Evolutionary conservation across 2,113 vertebrate species (phyloP), one percentile per base, ranked within the genome.

Genomic region (Oxyruncus cristatus): DNA sequence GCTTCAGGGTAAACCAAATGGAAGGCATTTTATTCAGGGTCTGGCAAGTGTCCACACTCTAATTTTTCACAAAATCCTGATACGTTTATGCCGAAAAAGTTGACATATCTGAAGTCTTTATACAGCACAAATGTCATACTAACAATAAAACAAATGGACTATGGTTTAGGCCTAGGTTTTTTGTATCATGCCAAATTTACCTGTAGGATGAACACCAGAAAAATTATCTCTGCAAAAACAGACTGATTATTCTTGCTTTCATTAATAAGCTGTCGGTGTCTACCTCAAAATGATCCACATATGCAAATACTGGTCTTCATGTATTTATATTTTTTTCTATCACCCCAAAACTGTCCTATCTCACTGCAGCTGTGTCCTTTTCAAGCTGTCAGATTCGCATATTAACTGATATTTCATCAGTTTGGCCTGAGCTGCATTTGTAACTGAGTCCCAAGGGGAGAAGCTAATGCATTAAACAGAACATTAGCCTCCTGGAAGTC

Each of bases 341-440:
- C 94, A 94, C 86, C 23, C 44, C 14, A 89, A 95, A 94, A 89
- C 89, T 92, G 62, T 35, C 49, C 73, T 92, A 90, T 94, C 67
- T 92, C 56, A 55, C 76, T 39, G 21, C 97, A 98, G 97, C 98
- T 98, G 96, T 95, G 97, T 96, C 96, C 94, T 96, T 96, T 96
- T 94, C 79, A 90, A 93, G 88, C 97, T 97, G 96, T 97, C 97
- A 97, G 95, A 93, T 92, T 93, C 78, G 0, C 95, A 95, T 96
- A 98, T 97, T 86, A 97, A 97, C 97, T 95, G 95, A 97, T 97
- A 97, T 97, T 97, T 98, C 97, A 97, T 97, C 97, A 98, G 95
- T 98, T 97, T 97, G 72, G 52, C 95, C 95, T 78, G 94, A 95
- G 94, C 96, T 96, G 66, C 97, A 91, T 97, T 97, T 97, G 85